Conservation (phyloP, 2,113 vertebrate species). For the Thomomys bottae region DNA sequence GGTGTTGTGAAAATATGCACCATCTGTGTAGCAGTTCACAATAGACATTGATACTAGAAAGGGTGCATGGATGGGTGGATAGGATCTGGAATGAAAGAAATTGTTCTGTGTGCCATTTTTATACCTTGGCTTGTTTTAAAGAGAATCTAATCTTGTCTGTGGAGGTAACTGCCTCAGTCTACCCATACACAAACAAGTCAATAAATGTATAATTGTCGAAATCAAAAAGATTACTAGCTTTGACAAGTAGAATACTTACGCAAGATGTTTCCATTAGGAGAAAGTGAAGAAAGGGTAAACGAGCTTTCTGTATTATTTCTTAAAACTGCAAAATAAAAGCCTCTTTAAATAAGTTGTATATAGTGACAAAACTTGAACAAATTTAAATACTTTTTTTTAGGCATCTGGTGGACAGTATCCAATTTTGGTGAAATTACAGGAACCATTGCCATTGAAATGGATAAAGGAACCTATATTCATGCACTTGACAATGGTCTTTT, state of each 20-base stretch:
- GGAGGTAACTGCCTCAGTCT: not conserved
- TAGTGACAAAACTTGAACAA: not conserved
- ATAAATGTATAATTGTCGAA: not conserved
- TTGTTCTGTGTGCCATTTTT: not conserved
- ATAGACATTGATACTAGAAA: not conserved
- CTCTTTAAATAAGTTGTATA: not conserved
- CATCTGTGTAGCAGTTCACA: not conserved
- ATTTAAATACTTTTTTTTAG: constrained; percentile 80
- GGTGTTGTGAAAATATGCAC: not conserved
- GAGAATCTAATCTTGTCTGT: not conserved
- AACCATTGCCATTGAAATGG: constrained; percentile 96
- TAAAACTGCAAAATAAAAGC: not conserved
- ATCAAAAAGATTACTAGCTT: not conserved
- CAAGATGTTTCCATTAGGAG: not conserved
- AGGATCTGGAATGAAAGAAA: not conserved
- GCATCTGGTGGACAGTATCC: constrained; percentile 93
- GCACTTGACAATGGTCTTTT: constrained; percentile 97
- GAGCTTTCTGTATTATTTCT: constrained; percentile 25
- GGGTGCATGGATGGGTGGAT: not conserved
- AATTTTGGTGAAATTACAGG: constrained; percentile 94
- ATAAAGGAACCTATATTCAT: constrained; percentile 93
- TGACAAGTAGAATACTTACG: not conserved
- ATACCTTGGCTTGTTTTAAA: not conserved
- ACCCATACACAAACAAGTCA: not conserved
- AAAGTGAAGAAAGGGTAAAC: not conserved